Evolutionary conservation across 2,888 invertebrate species (phyloP).

Genomic region (Drosophila peninsularis): DNA sequence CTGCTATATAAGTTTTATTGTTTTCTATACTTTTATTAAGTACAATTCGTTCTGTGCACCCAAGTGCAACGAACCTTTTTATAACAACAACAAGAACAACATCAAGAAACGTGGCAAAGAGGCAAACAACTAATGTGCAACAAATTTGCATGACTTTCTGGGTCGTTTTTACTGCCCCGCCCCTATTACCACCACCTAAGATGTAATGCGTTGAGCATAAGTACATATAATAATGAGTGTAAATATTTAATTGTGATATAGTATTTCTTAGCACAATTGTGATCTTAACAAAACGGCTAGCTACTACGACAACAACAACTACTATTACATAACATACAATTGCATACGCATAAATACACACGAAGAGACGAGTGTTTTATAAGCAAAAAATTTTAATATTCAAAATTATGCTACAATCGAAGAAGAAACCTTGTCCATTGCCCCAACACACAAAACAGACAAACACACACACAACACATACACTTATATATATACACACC

Average conservation of each 20-base stretch:
- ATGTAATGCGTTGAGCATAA: slow-evolving; percentile 53
- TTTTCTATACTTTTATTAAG: slow-evolving; percentile 38
- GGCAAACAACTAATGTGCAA: slow-evolving; percentile 49
- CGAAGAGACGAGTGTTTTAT: slow-evolving; percentile 51
- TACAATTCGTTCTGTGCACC: slow-evolving; percentile 37
- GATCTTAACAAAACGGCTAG: slow-evolving; percentile 76
- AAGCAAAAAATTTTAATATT: slow-evolving; percentile 51
- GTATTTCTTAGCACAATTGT: slow-evolving; percentile 80
- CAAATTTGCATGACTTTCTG: slow-evolving; percentile 49
- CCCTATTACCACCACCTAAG: slow-evolving; percentile 62
- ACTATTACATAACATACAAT: slow-evolving; percentile 49
- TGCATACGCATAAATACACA: slow-evolving; percentile 22
- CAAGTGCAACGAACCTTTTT: slow-evolving; percentile 39
- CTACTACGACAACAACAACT: slow-evolving; percentile 66
- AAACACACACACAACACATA: slow-evolving; percentile 22
- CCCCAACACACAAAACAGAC: slow-evolving; percentile 21
- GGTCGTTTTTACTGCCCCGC: slow-evolving; percentile 53
- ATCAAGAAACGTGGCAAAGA: slow-evolving; percentile 30
- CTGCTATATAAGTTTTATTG: slow-evolving; percentile 23
- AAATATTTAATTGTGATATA: slow-evolving; percentile 79
- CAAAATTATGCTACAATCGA: slow-evolving; percentile 22
- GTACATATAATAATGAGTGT: slow-evolving; percentile 68
- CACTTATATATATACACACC: slow-evolving; percentile 4
- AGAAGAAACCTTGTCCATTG: slow-evolving; percentile 33
- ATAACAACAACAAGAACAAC: slow-evolving; percentile 28